Evolutionary conservation across 2,888 invertebrate genomes (phyloP).

Genomic region (Athrips mouffetella): DNA sequence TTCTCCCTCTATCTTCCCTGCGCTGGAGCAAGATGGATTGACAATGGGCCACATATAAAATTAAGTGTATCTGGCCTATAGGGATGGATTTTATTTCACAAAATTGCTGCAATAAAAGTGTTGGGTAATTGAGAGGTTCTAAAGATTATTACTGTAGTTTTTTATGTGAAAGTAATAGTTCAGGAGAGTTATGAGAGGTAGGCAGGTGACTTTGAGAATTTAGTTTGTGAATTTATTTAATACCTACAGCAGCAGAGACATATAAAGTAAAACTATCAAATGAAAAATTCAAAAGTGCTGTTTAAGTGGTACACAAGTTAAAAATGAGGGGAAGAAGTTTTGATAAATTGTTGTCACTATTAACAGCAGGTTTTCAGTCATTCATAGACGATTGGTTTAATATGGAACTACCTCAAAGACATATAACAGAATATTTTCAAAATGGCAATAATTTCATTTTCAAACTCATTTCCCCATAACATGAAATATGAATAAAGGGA

Average conservation of each 20-base stretch:
- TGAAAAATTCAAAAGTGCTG: too few relatives aligned
- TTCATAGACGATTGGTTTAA: too few relatives aligned
- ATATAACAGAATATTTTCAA: too few relatives aligned
- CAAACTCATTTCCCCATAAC: too few relatives aligned
- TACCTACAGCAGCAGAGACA: too few relatives aligned
- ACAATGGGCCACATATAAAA: conserved; percentile 65
- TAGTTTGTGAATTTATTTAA: background rate
- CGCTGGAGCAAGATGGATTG: conserved; percentile 39
- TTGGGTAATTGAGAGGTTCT: conserved; percentile 67
- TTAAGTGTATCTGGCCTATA: conserved; percentile 66
- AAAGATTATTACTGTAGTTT: conserved; percentile 48
- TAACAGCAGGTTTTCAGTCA: too few relatives aligned
- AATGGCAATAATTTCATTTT: too few relatives aligned
- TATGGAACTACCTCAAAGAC: too few relatives aligned
- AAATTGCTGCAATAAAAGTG: conserved; percentile 70
- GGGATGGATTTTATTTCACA: conserved; percentile 64
- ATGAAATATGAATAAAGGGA: too few relatives aligned
- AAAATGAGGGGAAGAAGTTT: background rate
- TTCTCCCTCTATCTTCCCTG: conserved; percentile 38
- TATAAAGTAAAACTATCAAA: too few relatives aligned
- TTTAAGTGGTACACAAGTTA: background rate
- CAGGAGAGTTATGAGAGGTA: background rate
- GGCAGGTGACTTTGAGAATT: background rate
- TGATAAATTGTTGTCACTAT: too few relatives aligned
- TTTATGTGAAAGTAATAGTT: conserved; percentile 20